Base-by-base conservation (phyloP, 1,140 invertebrate species). In the Diplogasteroides magnus region DNA sequence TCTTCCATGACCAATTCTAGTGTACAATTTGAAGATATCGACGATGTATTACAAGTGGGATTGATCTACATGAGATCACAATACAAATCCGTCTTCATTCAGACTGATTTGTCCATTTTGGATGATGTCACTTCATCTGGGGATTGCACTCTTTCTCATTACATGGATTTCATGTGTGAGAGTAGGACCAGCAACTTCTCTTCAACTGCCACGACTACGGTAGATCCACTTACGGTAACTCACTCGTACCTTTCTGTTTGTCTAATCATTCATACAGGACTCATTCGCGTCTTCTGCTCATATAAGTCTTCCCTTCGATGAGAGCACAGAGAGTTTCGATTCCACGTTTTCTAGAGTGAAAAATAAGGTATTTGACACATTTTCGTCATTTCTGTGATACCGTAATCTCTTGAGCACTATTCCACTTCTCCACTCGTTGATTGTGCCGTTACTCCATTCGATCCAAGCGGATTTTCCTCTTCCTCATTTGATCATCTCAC, bases 121-220 rank as follows among this genome's bases (percentile, higher is more conserved):
- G 67, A 68, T 15, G 61, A 58, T 29, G 15, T 67, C 3, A 60
- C 32, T 31, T 27, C 26, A n/a, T 61, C 55, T 31, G 6, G 61
- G 29, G 55, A 26, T 6, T 32, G 55, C 48, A 61, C 67, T 13
- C 31, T 63, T 23, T 60, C 28, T 15, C 57, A 62, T 3, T 67
- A 62, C 67, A 27, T 72, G 59, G 70, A 72, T 48, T 72, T 62
- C 31, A 72, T 72, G 70, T 67, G 64, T 19, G 70, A 72, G 26
- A 67, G 65, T 26, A 37, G 64, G 14, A 67, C 70, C 23, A 61
- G 57, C 11, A 63, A 57, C 58, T 37, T 27, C n/a, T n/a, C n/a
- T n/a, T n/a, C n/a, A 23, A 61, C 68, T 29, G 63, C 64, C 1
- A 25, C 61, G 14, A 64, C 29, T 2, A 67, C 67, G 32, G 37